Percentiles rank a stretch among this genome's conserved stretches.
phyloP scores from a whole-genome alignment of 2,888 invertebrate species.

The Anthrax anthrax region DNA sequence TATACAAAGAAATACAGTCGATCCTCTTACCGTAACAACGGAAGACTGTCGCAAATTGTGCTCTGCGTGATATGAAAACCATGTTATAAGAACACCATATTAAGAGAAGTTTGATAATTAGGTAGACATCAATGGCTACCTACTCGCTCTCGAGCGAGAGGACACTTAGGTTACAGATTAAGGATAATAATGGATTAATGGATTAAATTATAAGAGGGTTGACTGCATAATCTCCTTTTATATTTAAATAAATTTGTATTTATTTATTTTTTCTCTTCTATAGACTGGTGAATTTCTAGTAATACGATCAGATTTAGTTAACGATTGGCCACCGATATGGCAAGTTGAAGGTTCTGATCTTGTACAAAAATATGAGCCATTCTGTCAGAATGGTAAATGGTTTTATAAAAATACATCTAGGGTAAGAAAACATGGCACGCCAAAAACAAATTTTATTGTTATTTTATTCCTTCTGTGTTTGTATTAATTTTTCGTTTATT shows the following conservation, averaged over 20 bases:
- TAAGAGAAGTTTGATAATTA: no score
- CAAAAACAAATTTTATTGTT: neutral
- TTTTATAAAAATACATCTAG: conserved; percentile 77
- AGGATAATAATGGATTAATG: no score
- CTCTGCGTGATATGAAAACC: no score
- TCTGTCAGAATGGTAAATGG: conserved; percentile 65
- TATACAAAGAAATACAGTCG: no score
- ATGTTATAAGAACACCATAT: no score
- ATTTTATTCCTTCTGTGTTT: neutral
- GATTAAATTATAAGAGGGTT: no score
- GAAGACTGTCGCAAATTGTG: no score
- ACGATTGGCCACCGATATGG: conserved; percentile 82
- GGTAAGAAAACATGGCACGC: conserved; percentile 49
- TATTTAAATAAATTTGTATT: neutral
- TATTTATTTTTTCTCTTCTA: conserved; percentile 13
- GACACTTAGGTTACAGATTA: no score
- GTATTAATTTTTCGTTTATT: neutral
- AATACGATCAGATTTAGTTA: conserved; percentile 62
- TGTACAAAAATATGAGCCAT: conserved; percentile 70
- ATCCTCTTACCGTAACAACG: no score
- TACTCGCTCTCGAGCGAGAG: no score
- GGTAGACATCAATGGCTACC: no score
- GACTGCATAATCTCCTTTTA: no score
- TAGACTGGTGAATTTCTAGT: conserved; percentile 84
- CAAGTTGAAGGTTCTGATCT: conserved; percentile 75